Evolutionary conservation across 2,888 invertebrate species (phyloP), one percentile per base, ranked within the genome.

Genomic region (Trileptium ribeirensis): DNA sequence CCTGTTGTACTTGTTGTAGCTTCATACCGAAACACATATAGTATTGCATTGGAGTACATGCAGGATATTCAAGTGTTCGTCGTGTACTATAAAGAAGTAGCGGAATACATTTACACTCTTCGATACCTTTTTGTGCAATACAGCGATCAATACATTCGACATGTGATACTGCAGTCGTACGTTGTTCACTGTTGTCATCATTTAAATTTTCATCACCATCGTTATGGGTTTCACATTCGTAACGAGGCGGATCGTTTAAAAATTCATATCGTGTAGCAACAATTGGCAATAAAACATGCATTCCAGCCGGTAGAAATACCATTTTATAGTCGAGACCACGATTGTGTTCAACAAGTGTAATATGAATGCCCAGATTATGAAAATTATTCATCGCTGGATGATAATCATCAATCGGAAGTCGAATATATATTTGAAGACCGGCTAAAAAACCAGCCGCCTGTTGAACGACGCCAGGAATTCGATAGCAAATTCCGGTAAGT

Each of bases 281-380:
- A 51, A 87, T 80, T 0, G 87, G 86, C 80, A 87, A 83, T 1
- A 87, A 83, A 24, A 86, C 86, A 81, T 87, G 86, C 0, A 85
- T 85, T 15, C 87, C 86, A 51, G 84, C 77, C 0, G 86, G 86
- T 31, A 86, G 67, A 79, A 85, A 86, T 38, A 84, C 85, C 40
- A 86, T 77, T 83, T 84, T 85, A 79, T 83, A 84, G 82, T 84
- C 86, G 70, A 86, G 84, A 70, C 85, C 86, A 31, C 82, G 85
- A 0, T 83, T 84, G 15, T 79, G 79, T 38, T 85, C 86, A 3
- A 85, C 86, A 29, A 87, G 80, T 78, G 87, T 87, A 8, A 87
- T 82, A 1, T 83, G 84, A 3, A 87, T 84, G 36, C 87, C 87
- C 80, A 86, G 85, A 81, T 85, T 86, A 15, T 85, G 84, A 82